Base-by-base conservation (phyloP, 2,113 vertebrate genomes). In the Sapajus apella region DNA sequence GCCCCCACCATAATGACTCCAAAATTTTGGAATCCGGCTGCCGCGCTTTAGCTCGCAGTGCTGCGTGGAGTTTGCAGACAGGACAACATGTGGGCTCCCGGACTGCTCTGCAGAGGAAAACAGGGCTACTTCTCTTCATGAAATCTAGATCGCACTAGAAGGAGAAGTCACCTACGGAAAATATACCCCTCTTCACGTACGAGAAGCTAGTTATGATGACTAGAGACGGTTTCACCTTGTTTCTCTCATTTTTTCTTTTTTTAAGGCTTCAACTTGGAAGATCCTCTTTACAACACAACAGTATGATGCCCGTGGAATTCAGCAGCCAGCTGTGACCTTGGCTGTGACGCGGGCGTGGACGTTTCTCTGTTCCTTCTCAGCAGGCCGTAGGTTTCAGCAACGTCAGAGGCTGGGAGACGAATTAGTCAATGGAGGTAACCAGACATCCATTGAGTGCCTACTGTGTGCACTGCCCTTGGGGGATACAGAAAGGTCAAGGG, bases 11-110 rank as follows among this genome's bases (percentile, higher is more conserved):
- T 12, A 76, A 90, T 52, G 0, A 40, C 85, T 94, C 85, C 82
- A 35, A 96, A 95, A 18, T 97, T 98, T 90, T 47, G 84, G 30
- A 37, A 30, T 68, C 58, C 20, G 75, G 21, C 56, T 56, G n/a
- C 86, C 37, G 37, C 8, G 6, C 3, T 97, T 89, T 43, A n/a
- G 13, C 70, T 17, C 17, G 27, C 82, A 2, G 56, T 0, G 6
- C 11, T n/a, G 3, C 0, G 0, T 0, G 1, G 18, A 61, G 75
- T 23, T 6, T 8, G n/a, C 7, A 0, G 2, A 35, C 43, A 27
- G 47, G 50, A 10, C 2, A 11, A 47, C 87, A 73, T 88, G 52
- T 23, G 23, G 40, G 56, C 3, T n/a, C 17, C 56, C 2, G 20
- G 3, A 8, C 13, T 5, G 18, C 40, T 64, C 68, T 7, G 43